A percentile compares a stretch with the other conserved stretches of the same genome.
Evolutionary conservation across 2,888 invertebrate species (phyloP).

Genomic region (Leptopterna dolabrata): DNA sequence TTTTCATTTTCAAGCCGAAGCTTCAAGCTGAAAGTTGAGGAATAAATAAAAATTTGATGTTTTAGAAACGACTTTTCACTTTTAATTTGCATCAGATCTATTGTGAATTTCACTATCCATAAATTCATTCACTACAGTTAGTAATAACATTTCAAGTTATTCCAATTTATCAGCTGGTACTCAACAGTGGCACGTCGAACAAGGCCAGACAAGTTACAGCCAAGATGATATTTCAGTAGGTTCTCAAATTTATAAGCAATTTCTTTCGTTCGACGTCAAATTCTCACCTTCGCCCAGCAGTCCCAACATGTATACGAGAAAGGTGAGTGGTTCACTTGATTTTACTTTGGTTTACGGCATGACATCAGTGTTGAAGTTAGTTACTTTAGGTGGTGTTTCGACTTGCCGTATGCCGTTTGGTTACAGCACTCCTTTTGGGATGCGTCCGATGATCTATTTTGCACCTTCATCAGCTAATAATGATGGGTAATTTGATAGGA

Average conservation of each 20-base stretch:
- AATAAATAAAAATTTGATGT: not conserved
- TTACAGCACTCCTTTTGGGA: too few species aligned
- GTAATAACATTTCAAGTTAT: not conserved
- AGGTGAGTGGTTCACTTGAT: not conserved
- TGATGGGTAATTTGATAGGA: too few species aligned
- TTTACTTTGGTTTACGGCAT: not conserved
- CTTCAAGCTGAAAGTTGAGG: not conserved
- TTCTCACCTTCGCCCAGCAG: not conserved
- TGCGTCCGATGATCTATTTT: too few species aligned
- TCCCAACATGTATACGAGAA: slow-evolving; percentile 21
- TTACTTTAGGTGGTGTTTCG: too few species aligned
- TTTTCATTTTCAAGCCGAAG: not conserved
- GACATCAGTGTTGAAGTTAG: not conserved
- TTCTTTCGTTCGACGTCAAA: slow-evolving; percentile 15
- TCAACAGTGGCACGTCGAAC: not conserved
- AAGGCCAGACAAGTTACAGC: slow-evolving; percentile 38
- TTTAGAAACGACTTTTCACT: not conserved
- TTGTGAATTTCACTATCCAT: not conserved
- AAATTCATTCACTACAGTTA: not conserved
- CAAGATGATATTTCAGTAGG: slow-evolving; percentile 24
- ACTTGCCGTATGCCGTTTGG: not conserved
- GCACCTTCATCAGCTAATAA: too few species aligned
- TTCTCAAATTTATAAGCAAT: slow-evolving; percentile 7
- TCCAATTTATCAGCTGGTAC: slow-evolving; percentile 33
- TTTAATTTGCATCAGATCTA: not conserved